Conservation (phyloP, 2,113 vertebrate species). For the Sebastes schlegelii region DNA sequence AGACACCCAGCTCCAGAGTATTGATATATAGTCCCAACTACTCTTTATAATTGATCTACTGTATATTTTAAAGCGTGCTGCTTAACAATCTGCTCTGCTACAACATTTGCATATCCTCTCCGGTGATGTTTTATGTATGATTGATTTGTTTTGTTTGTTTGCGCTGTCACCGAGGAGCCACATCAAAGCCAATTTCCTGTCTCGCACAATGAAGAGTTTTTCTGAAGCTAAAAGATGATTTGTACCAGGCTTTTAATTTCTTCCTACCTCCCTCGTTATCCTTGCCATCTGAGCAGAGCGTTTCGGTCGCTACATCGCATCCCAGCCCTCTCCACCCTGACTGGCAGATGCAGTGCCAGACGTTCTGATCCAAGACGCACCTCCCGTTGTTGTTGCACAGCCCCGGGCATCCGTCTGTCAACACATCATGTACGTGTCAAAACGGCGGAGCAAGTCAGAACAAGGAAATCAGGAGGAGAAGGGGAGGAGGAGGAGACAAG, state of each 20-base stretch:
- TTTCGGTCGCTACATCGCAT: conserved; percentile 98
- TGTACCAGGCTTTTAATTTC: conserved; percentile 39
- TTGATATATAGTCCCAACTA: conserved; percentile 17
- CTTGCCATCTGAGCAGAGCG: conserved; percentile 95
- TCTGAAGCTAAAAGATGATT: conserved; percentile 56
- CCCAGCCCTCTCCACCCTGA: conserved; percentile 97
- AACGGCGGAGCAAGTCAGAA: conserved; percentile 32
- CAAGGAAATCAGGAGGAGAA: conserved; percentile 73
- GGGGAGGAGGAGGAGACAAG: conserved; percentile 84
- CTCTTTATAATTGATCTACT: conserved; percentile 62
- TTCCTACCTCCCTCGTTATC: conserved; percentile 98
- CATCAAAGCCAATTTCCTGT: conserved; percentile 62
- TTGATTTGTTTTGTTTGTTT: conserved; percentile 77
- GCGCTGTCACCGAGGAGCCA: conserved; percentile 66
- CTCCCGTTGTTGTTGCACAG: conserved; percentile 98
- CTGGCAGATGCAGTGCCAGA: conserved; percentile 99
- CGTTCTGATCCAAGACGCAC: conserved; percentile 96
- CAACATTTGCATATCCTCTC: conserved; percentile 66
- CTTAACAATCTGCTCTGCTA: conserved; percentile 63
- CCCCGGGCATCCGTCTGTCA: conserved; percentile 96
- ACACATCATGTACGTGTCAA: conserved; percentile 78
- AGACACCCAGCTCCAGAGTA: conserved; percentile 4
- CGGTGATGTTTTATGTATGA: conserved; percentile 74
- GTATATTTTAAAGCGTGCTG: conserved; percentile 61
- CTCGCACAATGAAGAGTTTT: conserved; percentile 32